Conservation (phyloP, 2,113 vertebrate species). For the Podarcis cretensis region DNA sequence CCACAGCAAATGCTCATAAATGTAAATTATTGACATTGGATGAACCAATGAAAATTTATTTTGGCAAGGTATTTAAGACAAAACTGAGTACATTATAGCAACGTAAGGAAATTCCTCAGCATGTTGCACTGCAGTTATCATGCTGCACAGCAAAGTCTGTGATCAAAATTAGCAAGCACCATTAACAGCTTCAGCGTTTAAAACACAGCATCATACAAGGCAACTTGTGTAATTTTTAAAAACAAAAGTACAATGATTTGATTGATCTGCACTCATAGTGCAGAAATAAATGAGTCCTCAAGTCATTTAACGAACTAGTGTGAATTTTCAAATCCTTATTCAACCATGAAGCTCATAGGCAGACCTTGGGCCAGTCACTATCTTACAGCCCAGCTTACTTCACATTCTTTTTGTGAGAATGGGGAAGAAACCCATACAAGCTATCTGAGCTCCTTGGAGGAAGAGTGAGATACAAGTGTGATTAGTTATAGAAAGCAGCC, state of each 20-base stretch:
- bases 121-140: constrained; percentile 5
- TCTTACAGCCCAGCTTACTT: neutral
- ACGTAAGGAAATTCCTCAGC: neutral
- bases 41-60: constrained; percentile 8
- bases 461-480: neutral
- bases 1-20: neutral
- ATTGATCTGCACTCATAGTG: constrained; percentile 44
- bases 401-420: neutral
- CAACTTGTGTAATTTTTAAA: constrained; percentile 52
- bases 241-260: constrained; percentile 53
- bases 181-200: constrained; percentile 54
- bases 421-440: neutral
- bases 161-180: constrained; percentile 49
- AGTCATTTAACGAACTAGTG: neutral
- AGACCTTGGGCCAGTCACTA: neutral
- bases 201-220: constrained; percentile 43
- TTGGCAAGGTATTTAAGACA: neutral
- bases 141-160: constrained; percentile 25
- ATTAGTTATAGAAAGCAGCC: constrained; percentile 33
- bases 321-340: neutral
- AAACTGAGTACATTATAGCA: neutral
- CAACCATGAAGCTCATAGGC: neutral
- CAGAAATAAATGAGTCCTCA: neutral
- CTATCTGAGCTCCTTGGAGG: neutral
- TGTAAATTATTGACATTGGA: neutral